Base-by-base conservation (phyloP, 2,797 vertebrate species). In the Apodemus agrarius region DNA sequence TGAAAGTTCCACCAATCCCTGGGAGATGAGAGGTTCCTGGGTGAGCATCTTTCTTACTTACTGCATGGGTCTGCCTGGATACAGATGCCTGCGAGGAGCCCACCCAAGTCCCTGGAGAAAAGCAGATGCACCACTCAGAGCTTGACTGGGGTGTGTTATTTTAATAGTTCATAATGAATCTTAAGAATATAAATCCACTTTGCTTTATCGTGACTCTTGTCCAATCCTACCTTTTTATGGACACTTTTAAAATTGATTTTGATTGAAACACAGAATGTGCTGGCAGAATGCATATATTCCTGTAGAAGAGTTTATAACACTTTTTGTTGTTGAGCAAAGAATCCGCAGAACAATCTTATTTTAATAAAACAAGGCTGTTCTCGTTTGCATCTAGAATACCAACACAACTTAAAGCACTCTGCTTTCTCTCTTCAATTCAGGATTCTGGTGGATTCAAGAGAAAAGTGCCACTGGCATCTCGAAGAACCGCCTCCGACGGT, bases 171-270 rank as follows among this genome's bases (percentile, higher is more conserved):
- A 89, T 92, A 94, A 74, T 63, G 29, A 76, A 89, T 96, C 40
- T 22, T 67, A 17, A 6, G 2, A 52, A 95, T 92, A 85, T 52
- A 85, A 85, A 57, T 57, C 78, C 22, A 22, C 57, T 46, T 59
- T 63, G 34, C 40, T 72, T 65, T 83, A 46, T 1, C 67, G n/a
- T 59, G 97, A 57, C 29, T 72, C 75, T 84, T 63, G 9, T 29
- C 92, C 74, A 65, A 79, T 95, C 96, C 96, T 79, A 78, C 17
- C 83, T 96, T 92, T 49, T 83, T 24, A 95, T 37, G 34, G 63
- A 79, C 37, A 89, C 74, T 87, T 91, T 95, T 83, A 79, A 92
- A 88, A 85, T 43, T 81, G 21, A 89, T 89, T 43, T 85, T 94
- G 74, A 90, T 22, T 84, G 40, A 95, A 92, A 92, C 78, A 94